Evolutionary conservation across 2,888 invertebrate species (phyloP).

Genomic region (Pristionchus maxplancki): DNA sequence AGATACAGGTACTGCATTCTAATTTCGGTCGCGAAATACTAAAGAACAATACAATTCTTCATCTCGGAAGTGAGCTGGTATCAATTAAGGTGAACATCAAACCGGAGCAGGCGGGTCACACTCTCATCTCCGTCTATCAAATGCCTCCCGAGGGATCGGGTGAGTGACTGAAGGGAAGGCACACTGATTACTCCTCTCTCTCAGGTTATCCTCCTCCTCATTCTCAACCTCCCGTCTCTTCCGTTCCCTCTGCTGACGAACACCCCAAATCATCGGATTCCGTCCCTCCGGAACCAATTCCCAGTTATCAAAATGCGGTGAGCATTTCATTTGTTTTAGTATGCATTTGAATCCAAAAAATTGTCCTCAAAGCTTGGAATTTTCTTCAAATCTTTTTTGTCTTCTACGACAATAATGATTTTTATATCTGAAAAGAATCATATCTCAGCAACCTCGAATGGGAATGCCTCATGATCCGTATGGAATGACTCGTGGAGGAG

Average conservation of each 20-base stretch:
- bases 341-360: no score
- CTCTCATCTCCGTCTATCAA: slow-evolving; percentile 76
- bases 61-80: no score
- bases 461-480: slow-evolving; percentile 34
- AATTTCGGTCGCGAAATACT: background rate
- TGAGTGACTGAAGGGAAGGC: background rate
- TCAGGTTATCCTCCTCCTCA: slow-evolving; percentile 13
- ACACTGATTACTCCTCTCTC: no score
- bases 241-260: background rate
- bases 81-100: slow-evolving; percentile 77
- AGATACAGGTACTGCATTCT: slow-evolving; percentile 52
- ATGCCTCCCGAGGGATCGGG: slow-evolving; percentile 61
- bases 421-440: no score
- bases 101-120: slow-evolving; percentile 70
- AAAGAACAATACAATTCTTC: background rate
- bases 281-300: slow-evolving; percentile 76
- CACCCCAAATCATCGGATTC: slow-evolving; percentile 57
- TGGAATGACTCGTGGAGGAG: slow-evolving; percentile 25
- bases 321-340: no score
- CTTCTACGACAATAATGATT: no score
- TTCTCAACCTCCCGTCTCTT: background rate
- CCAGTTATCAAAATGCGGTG: slow-evolving; percentile 57
- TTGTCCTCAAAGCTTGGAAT: no score
- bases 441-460: background rate
- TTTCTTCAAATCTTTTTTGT: no score